Conservation (phyloP, 2,113 vertebrate genomes). For the Ginglymostoma cirratum region DNA sequence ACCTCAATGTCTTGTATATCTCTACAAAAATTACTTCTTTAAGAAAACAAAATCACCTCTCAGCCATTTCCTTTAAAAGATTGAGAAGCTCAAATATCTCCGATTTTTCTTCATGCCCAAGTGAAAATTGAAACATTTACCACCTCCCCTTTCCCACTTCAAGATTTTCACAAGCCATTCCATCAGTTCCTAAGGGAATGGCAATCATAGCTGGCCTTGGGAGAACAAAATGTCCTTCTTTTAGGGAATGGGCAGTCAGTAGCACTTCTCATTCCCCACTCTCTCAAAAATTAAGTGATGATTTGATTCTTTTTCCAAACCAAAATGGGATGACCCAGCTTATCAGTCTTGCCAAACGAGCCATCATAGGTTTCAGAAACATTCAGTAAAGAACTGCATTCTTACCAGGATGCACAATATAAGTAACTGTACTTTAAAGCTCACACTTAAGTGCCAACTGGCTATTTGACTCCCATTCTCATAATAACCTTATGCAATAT, state of each 20-base stretch:
- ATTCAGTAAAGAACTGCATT: not conserved
- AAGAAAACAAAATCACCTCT: too few species aligned
- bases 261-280: slow-evolving; percentile 41
- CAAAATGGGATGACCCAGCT: slow-evolving; percentile 43
- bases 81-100: not conserved
- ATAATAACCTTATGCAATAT: not conserved
- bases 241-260: not conserved
- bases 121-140: not conserved
- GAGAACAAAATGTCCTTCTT: not conserved
- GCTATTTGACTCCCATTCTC: not conserved
- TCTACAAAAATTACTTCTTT: not conserved
- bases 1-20: not conserved
- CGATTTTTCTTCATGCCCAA: not conserved
- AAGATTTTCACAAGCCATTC: too few species aligned
- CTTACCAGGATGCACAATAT: not conserved
- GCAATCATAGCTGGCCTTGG: not conserved
- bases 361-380: not conserved
- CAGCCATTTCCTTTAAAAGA: not conserved
- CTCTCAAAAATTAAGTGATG: slow-evolving; percentile 60
- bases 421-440: not conserved
- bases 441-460: not conserved
- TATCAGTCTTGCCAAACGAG: slow-evolving; percentile 52
- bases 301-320: slow-evolving; percentile 50
- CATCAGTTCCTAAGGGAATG: not conserved
- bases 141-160: not conserved